Evolutionary conservation across 37 sponge, comb jelly and placozoan species (phyloP).

Genomic region (Beroe ovata): DNA sequence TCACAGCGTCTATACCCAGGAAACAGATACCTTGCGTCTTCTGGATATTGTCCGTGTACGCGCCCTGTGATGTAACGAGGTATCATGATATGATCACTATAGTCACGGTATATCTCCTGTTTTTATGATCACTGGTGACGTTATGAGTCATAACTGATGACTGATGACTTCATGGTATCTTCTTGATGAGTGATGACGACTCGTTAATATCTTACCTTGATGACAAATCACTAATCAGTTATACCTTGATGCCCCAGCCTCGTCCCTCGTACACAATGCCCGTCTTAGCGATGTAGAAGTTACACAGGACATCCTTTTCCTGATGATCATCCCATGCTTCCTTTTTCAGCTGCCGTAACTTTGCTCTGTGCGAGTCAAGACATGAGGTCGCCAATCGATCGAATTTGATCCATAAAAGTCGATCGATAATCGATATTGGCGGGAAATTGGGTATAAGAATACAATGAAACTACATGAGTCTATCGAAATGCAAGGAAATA

Average conservation of each 20-base stretch:
- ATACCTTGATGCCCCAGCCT: conserved; percentile 67
- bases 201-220: no score
- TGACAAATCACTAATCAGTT: neutral
- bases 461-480: neutral
- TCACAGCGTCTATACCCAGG: conserved; percentile 55
- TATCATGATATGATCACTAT: no score
- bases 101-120: no score
- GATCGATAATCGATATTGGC: no score
- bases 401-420: no score
- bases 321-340: neutral
- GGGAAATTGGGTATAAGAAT: no score
- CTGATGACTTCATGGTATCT: no score
- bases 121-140: no score
- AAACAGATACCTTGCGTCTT: conserved; percentile 53
- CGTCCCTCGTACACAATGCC: conserved; percentile 57
- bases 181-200: no score
- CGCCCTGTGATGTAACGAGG: conserved; percentile 58
- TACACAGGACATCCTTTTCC: conserved; percentile 52
- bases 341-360: conserved; percentile 34
- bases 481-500: neutral
- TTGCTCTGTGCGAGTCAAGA: neutral
- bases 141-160: no score
- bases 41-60: conserved; percentile 10
- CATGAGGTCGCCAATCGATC: no score
- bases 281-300: conserved; percentile 48